A percentile compares a stretch with the other conserved stretches of the same genome.
These are phyloP conservation scores for Cantharis nigra DNA, from an alignment of 2,888 invertebrate species.

Conservation along the genomic window DNA sequence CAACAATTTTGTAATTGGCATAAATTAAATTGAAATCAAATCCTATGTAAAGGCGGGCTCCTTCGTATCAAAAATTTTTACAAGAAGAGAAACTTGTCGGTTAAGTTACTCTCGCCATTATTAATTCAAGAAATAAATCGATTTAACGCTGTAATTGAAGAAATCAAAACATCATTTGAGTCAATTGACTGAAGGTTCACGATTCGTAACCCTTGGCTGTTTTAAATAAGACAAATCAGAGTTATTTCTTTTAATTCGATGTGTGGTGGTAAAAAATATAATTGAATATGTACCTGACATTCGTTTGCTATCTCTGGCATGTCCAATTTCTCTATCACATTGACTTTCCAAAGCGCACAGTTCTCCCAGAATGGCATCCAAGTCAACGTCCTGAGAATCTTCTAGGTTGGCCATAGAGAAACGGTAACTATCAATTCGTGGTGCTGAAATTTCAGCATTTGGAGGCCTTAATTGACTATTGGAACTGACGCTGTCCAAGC, in stretches of 20 bases:
- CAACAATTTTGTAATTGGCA: not conserved
- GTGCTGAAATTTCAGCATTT: conserved; percentile 74
- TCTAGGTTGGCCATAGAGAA: conserved; percentile 96
- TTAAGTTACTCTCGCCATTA: not conserved
- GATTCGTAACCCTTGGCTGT: not conserved
- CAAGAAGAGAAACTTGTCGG: not conserved
- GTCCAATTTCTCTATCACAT: conserved; percentile 62
- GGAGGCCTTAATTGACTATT: conserved; percentile 65
- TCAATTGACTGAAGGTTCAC: not conserved
- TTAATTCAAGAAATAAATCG: not conserved
- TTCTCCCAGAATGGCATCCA: conserved; percentile 96
- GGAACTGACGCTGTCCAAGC: conserved; percentile 66
- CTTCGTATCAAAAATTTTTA: not conserved
- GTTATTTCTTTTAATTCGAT: not conserved
- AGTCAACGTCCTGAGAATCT: conserved; percentile 94
- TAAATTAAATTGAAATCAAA: not conserved
- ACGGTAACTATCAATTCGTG: conserved; percentile 85
- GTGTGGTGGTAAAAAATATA: not conserved
- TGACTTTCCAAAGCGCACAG: conserved; percentile 86
- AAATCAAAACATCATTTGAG: not conserved
- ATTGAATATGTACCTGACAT: conserved; percentile 49
- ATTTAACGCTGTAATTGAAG: not conserved
- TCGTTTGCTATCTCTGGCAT: conserved; percentile 52
- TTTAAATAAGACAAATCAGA: not conserved
- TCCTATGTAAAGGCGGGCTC: not conserved